phyloP scores from a whole-genome alignment of 2,797 vertebrate genomes.

The Dryobates pubescens region DNA sequence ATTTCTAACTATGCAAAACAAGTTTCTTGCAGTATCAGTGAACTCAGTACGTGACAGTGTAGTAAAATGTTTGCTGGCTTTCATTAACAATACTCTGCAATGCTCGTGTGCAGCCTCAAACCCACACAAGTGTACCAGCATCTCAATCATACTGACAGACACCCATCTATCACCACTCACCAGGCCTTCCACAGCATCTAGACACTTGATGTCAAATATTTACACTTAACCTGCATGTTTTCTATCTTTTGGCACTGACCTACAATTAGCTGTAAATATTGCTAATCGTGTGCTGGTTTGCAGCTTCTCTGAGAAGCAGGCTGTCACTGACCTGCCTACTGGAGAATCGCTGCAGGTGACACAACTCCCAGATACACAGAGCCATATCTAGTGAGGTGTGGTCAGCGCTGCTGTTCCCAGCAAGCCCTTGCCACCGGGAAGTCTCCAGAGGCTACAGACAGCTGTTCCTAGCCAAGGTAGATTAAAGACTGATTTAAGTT shows the following conservation, averaged over 20 bases:
- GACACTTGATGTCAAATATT: not conserved
- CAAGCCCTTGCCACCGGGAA: not conserved
- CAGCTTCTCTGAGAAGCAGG: not conserved
- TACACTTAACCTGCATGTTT: not conserved
- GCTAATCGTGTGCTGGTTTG: not conserved
- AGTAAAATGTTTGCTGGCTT: conserved; percentile 32
- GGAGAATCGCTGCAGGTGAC: not conserved
- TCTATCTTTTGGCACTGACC: not conserved
- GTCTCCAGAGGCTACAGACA: not conserved
- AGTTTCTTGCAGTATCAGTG: not conserved
- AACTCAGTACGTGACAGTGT: conserved; percentile 2
- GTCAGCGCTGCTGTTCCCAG: not conserved
- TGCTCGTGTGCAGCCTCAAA: not conserved
- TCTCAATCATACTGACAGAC: not conserved
- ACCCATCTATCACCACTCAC: not conserved
- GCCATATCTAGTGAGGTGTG: rapidly evolving
- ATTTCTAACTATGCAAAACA: conserved; percentile 52
- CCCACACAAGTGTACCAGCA: not conserved
- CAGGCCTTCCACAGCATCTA: not conserved
- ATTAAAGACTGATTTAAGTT: not conserved
- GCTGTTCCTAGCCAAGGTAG: not conserved
- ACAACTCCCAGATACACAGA: not conserved
- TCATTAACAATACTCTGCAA: not conserved
- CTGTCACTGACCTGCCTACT: not conserved
- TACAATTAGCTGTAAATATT: not conserved